Evolutionary conservation across 92 coral and sea anemone genomes (phyloP), one percentile per base, ranked within the genome.

Genomic region (Porites divaricata): DNA sequence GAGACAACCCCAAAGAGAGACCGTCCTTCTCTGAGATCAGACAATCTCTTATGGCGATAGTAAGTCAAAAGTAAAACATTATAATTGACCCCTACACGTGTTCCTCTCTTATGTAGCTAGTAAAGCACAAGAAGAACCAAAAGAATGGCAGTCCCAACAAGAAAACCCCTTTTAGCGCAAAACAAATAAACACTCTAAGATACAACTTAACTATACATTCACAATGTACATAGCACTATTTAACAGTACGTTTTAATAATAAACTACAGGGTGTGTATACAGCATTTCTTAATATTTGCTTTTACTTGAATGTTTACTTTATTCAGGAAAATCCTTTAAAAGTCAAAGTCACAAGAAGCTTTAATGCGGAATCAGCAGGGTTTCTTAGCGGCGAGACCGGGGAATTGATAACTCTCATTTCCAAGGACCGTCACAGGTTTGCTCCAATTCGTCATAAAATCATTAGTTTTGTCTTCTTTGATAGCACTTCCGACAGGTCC

Each of bases 11-110:
- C 13, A 19, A 24, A 23, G 72, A 24, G 1, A 67, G 72, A 35
- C 72, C 72, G 6, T 67, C 72, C 1, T 67, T 67, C 22, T 20
- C 72, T 23, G 72, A 67, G 49, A 67, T 67, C 49, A 67, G 72
- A 1, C 49, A 67, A 23, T 35, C 72, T 67, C 49, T 24, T 11
- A 45, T 13, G 15, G 28, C 17, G 25, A 17, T 22, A 15, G 49
- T 35, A 67, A 67, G 35, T 67, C 9, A 67, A 23, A 23, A 14
- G 72, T 67, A 54, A 54, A 54, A 0, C 2, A 54, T 54, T 54
- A 9, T 0, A 54, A 54, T 54, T 54, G 13, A 54, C 35, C 72
- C 0, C 14, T 6, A 67, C 17, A 4, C 49, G 12, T 35, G 12
- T 19, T 10, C 6, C 0, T 35, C 45, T 35, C 0, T 4, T 35